Percentiles rank a stretch among this genome's conserved stretches.
phyloP scores from a whole-genome alignment of 1,140 invertebrate genomes.

The Atta cephalotes region DNA sequence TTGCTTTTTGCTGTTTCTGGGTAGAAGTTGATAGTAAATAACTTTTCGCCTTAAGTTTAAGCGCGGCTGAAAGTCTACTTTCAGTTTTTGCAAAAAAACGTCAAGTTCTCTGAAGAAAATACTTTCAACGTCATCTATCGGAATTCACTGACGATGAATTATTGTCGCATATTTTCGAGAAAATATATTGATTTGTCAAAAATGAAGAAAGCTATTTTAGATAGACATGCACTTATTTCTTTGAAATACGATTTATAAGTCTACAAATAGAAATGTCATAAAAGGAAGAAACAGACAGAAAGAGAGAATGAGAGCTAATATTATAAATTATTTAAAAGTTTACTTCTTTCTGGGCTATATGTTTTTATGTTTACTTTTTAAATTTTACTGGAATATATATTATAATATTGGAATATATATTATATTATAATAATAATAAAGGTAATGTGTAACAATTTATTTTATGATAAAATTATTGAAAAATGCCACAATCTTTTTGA shows the following conservation, averaged over 20 bases:
- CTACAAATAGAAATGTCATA: not conserved
- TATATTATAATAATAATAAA: no score
- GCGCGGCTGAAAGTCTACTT: constrained; percentile 15
- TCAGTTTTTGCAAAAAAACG: constrained; percentile 17
- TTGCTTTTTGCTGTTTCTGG: constrained; percentile 36
- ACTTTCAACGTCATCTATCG: constrained; percentile 52
- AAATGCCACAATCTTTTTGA: not conserved
- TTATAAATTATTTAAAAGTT: not conserved
- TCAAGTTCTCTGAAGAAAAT: constrained; percentile 27
- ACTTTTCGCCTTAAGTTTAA: constrained; percentile 51
- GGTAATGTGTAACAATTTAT: no score
- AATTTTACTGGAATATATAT: no score
- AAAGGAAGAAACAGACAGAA: not conserved
- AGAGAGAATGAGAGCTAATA: not conserved
- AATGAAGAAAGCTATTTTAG: not conserved
- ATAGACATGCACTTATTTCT: not conserved
- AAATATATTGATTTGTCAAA: constrained; percentile 26
- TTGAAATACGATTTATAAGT: not conserved
- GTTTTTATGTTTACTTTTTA: not conserved
- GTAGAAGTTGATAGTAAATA: constrained; percentile 42
- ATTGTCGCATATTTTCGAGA: constrained; percentile 34
- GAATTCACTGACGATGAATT: constrained; percentile 1
- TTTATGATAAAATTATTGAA: not conserved
- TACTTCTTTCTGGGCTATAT: not conserved
- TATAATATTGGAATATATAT: no score